These are phyloP conservation scores for Dasyornis broadbenti DNA, from an alignment of 2,113 vertebrate genomes.

Conservation along the genomic window DNA sequence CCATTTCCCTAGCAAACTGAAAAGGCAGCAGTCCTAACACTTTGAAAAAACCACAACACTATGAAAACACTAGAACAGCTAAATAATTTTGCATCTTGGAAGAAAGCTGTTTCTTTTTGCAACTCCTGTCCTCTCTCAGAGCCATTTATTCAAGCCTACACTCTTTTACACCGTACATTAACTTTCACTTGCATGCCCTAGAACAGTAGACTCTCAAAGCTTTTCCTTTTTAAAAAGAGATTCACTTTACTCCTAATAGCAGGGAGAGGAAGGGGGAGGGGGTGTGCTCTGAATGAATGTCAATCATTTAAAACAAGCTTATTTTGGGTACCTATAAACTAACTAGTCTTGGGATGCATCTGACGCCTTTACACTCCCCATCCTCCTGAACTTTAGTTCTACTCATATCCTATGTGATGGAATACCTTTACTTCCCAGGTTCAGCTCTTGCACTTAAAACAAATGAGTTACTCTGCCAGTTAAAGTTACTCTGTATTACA, in stretches of 20 bases:
- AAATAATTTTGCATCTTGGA: neutral
- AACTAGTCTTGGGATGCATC: neutral
- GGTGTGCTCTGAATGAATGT: neutral
- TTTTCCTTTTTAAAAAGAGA: neutral
- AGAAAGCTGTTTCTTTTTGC: neutral
- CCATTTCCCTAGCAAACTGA: neutral
- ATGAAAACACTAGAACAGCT: neutral
- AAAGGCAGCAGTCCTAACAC: neutral
- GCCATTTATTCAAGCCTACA: neutral
- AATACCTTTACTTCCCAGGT: neutral
- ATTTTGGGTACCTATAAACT: neutral
- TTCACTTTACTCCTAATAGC: neutral
- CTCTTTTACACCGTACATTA: neutral
- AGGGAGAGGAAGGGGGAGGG: neutral
- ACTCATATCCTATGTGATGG: neutral
- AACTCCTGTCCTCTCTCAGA: neutral
- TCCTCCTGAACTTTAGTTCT: neutral
- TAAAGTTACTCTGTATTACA: neutral
- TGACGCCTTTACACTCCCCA: neutral
- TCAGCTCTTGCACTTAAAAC: neutral
- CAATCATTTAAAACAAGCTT: neutral
- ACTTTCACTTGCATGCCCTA: neutral
- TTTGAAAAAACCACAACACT: neutral
- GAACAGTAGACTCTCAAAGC: neutral
- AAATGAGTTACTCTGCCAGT: neutral